Base-by-base conservation (phyloP, 2,888 invertebrate genomes). In the Drosophila helvetica region DNA sequence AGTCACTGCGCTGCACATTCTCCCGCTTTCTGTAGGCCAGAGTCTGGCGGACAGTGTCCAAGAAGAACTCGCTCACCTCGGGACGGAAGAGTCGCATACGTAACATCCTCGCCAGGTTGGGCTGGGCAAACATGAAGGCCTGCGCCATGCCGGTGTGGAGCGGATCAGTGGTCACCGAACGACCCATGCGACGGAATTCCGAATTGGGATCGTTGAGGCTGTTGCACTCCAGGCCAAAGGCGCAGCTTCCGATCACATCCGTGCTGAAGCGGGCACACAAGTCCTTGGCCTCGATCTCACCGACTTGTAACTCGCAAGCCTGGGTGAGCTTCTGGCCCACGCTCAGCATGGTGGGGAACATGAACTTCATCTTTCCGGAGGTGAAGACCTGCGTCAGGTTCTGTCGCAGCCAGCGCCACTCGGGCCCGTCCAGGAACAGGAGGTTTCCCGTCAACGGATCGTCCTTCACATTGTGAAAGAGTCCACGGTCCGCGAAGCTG, bases 241-340 rank as follows among this genome's bases (percentile, higher is more conserved):
- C 93, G 76, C 93, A 92, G 0, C 89, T 90, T 0, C 93, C 93
- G 50, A 93, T 93, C 0, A 93, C 92, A 77, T 94, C 93, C 9
- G 92, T 92, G 1, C 93, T 93, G 71, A 90, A 93, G 4, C 92
- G 90, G 0, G 92, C 91, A 30, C 92, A 86, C 8, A 92, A 59
- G 42, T 92, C 92, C 77, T 92, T 92, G 2, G 93, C 81, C 54
- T 93, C 93, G 15, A 88, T 56, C 0, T 92, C 69, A 0, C 90
- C 85, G 8, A 65, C 18, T 9, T 78, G 56, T 2, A 30, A 45
- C 3, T 56, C 47, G 57, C 51, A 68, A 3, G 59, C 53, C 10
- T 45, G 9, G 0, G 58, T 30, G 18, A 83, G 43, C 8, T 56
- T 57, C 4, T 80, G 64, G 0, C 75, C 78, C 19, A 82, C 79